A percentile compares a stretch with the other conserved stretches of the same genome.
phyloP scores from a whole-genome alignment of 1,140 invertebrate species.

The Pseudomyrmex dendroicus region DNA sequence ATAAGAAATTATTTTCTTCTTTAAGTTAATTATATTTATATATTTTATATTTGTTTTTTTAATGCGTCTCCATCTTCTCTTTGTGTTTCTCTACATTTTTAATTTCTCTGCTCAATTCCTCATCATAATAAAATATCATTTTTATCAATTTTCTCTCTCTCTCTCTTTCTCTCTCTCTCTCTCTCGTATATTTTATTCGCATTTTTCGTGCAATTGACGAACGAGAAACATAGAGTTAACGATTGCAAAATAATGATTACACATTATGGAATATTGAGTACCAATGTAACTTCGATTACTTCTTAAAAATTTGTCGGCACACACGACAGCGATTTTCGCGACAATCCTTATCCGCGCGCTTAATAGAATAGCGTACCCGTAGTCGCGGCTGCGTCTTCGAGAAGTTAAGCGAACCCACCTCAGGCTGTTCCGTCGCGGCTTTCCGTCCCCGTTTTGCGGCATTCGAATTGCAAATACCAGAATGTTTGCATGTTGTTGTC shows the following conservation, averaged over 20 bases:
- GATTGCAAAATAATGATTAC: neutral
- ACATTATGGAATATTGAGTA: neutral
- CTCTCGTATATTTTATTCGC: neutral
- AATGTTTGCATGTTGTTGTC: constrained; percentile 86
- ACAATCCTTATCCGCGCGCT: constrained; percentile 64
- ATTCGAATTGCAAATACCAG: constrained; percentile 86
- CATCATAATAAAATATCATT: neutral
- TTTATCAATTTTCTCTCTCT: neutral
- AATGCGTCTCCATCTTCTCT: too few species aligned
- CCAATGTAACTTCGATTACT: neutral
- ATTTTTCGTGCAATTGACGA: neutral
- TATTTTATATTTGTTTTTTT: neutral
- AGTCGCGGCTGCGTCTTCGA: constrained; percentile 45
- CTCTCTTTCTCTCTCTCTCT: neutral
- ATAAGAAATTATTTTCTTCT: neutral
- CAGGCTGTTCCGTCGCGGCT: constrained; percentile 66
- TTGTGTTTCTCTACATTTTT: too few species aligned
- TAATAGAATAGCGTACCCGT: constrained; percentile 71
- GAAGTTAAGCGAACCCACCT: constrained; percentile 59
- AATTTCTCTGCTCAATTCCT: neutral
- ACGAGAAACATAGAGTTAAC: neutral
- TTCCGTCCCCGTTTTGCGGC: constrained; percentile 78
- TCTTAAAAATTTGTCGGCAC: constrained; percentile 42
- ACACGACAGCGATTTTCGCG: constrained; percentile 36
- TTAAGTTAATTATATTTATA: neutral